Evolutionary conservation across 2,113 vertebrate genomes (phyloP).

Genomic region (Catharus bicknelli): DNA sequence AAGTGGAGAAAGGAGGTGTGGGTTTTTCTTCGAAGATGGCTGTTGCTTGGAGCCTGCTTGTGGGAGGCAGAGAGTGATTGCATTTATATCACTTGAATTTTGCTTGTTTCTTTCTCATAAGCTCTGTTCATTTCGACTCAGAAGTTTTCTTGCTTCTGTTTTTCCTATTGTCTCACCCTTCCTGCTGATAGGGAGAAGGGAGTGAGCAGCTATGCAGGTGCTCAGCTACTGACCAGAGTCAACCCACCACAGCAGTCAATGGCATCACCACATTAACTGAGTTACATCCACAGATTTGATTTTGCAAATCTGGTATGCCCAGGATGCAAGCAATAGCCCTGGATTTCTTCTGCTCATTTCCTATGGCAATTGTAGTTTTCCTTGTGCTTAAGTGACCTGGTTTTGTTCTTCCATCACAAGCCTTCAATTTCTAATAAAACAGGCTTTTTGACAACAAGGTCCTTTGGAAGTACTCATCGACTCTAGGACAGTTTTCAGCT

Average conservation of each 20-base stretch:
- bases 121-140: not conserved
- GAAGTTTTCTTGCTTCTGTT: not conserved
- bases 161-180: not conserved
- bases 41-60: not conserved
- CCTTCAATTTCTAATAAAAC: not conserved
- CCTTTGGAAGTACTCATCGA: not conserved
- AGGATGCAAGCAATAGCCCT: not conserved
- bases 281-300: not conserved
- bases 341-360: not conserved
- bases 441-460: not conserved
- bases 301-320: not conserved
- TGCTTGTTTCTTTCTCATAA: not conserved
- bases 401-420: not conserved
- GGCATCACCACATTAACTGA: not conserved
- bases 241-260: not conserved
- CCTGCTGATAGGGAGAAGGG: not conserved
- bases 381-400: not conserved
- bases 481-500: not conserved
- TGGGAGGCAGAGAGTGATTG: not conserved
- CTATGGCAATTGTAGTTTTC: not conserved
- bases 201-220: fast-evolving
- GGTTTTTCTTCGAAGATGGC: not conserved
- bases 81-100: not conserved
- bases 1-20: not conserved
- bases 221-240: not conserved